Percentiles rank a stretch among this genome's conserved stretches.
phyloP scores from a whole-genome alignment of 2,888 invertebrate genomes.

The Congeria kusceri region DNA sequence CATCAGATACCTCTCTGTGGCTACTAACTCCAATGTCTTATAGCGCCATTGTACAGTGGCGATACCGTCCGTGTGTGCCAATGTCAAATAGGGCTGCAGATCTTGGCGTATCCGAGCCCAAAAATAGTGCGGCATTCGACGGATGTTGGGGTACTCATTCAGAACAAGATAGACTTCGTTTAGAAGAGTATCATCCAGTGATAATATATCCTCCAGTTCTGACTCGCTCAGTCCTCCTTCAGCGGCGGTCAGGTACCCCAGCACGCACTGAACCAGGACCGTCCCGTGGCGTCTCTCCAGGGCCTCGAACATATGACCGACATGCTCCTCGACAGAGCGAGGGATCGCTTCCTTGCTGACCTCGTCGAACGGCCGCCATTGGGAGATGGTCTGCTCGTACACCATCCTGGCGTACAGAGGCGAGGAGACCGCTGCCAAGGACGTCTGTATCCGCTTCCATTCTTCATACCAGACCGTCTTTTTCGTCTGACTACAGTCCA shows the following conservation, averaged over 20 bases:
- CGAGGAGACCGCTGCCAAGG: slow-evolving; percentile 68
- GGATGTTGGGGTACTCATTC: slow-evolving; percentile 73
- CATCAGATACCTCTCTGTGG: slow-evolving; percentile 66
- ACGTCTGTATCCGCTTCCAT: slow-evolving; percentile 69
- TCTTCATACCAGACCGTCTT: slow-evolving; percentile 74
- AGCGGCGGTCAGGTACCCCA: slow-evolving; percentile 78
- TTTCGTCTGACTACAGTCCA: slow-evolving; percentile 37
- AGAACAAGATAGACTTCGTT: slow-evolving; percentile 71
- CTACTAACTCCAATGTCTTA: slow-evolving; percentile 73
- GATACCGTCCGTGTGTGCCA: slow-evolving; percentile 74
- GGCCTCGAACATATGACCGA: slow-evolving; percentile 72
- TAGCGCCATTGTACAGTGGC: slow-evolving; percentile 79
- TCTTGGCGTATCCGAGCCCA: slow-evolving; percentile 74
- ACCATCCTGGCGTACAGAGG: slow-evolving; percentile 76
- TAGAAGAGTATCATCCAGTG: slow-evolving; percentile 78
- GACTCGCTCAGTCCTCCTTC: slow-evolving; percentile 76
- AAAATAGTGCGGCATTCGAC: slow-evolving; percentile 77
- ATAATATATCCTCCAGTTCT: slow-evolving; percentile 80
- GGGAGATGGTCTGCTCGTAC: slow-evolving; percentile 66
- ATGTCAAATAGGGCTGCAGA: slow-evolving; percentile 70
- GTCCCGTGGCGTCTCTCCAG: slow-evolving; percentile 75
- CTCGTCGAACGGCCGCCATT: slow-evolving; percentile 77
- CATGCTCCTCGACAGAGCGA: slow-evolving; percentile 69
- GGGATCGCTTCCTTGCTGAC: slow-evolving; percentile 48
- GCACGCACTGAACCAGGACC: slow-evolving; percentile 68